Percentiles rank a stretch among this genome's conserved stretches.
These are phyloP conservation scores for Uropsilus gracilis DNA, from an alignment of 2,113 vertebrate genomes.

Conservation along the genomic window DNA sequence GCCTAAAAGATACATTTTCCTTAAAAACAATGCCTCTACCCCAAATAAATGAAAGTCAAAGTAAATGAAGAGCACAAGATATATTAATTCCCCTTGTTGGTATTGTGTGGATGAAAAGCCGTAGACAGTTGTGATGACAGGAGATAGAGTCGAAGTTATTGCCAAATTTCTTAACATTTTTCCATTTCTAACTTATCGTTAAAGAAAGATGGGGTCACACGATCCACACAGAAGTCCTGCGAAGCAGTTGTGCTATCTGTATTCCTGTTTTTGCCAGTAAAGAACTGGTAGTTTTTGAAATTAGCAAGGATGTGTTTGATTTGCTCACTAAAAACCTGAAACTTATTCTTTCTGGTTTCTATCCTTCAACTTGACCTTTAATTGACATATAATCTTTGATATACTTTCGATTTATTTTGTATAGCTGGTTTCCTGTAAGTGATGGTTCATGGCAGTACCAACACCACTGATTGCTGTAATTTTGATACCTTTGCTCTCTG, in stretches of 20 bases:
- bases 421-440: too few relatives aligned
- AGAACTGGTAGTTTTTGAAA: conserved; percentile 85
- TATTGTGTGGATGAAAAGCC: conserved; percentile 86
- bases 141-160: conserved; percentile 78
- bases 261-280: conserved; percentile 92
- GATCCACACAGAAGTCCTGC: conserved; percentile 95
- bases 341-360: too few relatives aligned
- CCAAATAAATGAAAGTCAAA: conserved; percentile 87
- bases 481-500: too few relatives aligned
- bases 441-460: too few relatives aligned
- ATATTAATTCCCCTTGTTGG: conserved; percentile 87
- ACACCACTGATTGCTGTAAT: too few relatives aligned
- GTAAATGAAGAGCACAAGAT: conserved; percentile 87
- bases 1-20: conserved; percentile 87
- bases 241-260: conserved; percentile 91
- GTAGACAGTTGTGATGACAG: conserved; percentile 84
- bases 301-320: too few relatives aligned
- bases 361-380: too few relatives aligned
- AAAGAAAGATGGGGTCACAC: conserved; percentile 93
- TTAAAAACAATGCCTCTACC: conserved; percentile 84
- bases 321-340: too few relatives aligned
- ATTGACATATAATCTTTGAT: too few relatives aligned
- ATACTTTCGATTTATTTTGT: too few relatives aligned
- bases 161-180: conserved; percentile 90
- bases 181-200: conserved; percentile 94